phyloP scores from a whole-genome alignment of 2,797 vertebrate genomes.

The Distichodus sexfasciatus region DNA sequence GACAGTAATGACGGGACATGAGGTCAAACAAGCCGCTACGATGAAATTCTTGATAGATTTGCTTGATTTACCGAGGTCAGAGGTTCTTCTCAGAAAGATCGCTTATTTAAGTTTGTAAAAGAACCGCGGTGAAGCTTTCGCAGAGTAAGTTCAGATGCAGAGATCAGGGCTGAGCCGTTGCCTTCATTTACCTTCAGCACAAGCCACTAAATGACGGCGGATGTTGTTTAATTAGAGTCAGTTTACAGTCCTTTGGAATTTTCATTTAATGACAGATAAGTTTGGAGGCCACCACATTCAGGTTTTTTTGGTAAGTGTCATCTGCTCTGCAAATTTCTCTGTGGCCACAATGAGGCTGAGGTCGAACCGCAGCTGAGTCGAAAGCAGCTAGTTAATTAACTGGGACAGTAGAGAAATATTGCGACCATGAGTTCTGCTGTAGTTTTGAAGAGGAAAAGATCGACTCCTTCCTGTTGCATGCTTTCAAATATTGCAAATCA shows the following conservation, averaged over 20 bases:
- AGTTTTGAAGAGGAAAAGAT: background rate
- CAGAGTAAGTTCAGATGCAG: background rate
- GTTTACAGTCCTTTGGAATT: background rate
- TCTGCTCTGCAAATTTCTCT: background rate
- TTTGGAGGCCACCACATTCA: background rate
- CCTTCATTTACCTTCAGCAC: background rate
- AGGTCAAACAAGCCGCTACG: background rate
- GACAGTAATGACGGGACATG: background rate
- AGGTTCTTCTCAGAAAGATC: background rate
- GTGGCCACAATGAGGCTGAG: conserved; percentile 54
- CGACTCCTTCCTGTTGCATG: background rate
- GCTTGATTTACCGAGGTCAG: background rate
- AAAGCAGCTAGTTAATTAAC: conserved; percentile 25
- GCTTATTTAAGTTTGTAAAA: background rate
- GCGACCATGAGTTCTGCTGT: conserved; percentile 1
- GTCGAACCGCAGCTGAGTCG: conserved; percentile 47
- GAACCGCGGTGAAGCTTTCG: background rate
- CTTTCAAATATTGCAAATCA: too few species aligned
- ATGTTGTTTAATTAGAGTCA: background rate
- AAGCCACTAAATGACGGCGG: background rate
- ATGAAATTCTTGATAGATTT: background rate
- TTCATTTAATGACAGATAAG: background rate
- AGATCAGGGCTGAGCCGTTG: background rate
- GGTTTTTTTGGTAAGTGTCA: background rate
- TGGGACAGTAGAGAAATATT: background rate